Evolutionary conservation across 1,140 invertebrate species (phyloP).

Genomic region (Neodiprion fabricii): DNA sequence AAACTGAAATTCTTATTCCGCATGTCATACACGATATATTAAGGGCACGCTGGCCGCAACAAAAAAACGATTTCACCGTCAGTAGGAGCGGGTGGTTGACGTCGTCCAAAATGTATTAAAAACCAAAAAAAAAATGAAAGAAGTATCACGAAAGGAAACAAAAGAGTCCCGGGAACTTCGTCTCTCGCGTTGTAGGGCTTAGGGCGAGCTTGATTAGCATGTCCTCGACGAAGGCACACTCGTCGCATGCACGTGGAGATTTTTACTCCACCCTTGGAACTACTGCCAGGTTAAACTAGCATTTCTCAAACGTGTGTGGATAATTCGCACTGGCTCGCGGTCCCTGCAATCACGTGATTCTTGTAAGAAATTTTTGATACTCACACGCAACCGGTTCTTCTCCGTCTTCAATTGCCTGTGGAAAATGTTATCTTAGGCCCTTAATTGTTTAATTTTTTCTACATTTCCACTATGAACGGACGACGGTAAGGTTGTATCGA

Average conservation of each 20-base stretch:
- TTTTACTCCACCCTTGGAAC: slow-evolving; percentile 22
- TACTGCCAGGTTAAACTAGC: slow-evolving; percentile 10
- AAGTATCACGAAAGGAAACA: too few species aligned
- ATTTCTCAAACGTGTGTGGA: neutral
- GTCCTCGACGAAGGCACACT: slow-evolving; percentile 45
- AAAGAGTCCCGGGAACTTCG: too few species aligned
- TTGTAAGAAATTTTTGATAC: slow-evolving; percentile 20
- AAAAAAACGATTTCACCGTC: too few species aligned
- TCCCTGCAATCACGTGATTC: slow-evolving; percentile 22
- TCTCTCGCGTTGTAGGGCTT: too few species aligned
- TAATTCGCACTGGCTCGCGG: slow-evolving; percentile 17
- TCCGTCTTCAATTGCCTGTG: neutral
- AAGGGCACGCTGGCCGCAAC: too few species aligned
- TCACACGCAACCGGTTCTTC: neutral
- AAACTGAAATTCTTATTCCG: too few species aligned
- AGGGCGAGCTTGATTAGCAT: slow-evolving; percentile 43
- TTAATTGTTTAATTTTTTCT: too few species aligned
- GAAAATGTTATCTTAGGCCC: neutral
- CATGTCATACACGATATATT: too few species aligned
- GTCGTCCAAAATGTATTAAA: neutral
- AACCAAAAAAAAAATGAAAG: neutral
- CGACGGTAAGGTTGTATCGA: too few species aligned
- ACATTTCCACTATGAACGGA: too few species aligned
- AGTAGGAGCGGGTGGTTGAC: too few species aligned
- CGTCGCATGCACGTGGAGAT: slow-evolving; percentile 35